phyloP scores from a whole-genome alignment of 2,797 vertebrate genomes.

The Dendrocincla tyrannina region DNA sequence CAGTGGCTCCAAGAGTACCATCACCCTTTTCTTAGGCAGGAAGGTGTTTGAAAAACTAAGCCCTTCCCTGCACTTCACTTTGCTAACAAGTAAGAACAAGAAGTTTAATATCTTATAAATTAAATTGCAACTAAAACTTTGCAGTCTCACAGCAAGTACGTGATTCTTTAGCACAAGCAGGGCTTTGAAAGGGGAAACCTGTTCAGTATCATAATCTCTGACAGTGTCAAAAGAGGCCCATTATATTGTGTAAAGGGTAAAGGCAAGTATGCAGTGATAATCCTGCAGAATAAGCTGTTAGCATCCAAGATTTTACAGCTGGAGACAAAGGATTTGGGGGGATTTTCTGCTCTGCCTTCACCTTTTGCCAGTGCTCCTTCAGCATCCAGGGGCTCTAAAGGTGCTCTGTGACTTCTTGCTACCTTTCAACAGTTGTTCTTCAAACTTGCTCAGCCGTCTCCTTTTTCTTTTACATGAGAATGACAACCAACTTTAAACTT shows the following conservation, averaged over 20 bases:
- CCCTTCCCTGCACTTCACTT: background rate
- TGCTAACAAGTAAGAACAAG: background rate
- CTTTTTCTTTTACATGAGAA: background rate
- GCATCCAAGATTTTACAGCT: background rate
- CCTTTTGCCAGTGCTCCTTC: background rate
- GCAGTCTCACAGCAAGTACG: background rate
- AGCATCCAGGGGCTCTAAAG: background rate
- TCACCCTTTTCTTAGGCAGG: background rate
- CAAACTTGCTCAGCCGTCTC: background rate
- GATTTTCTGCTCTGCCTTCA: background rate
- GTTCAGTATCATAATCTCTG: background rate
- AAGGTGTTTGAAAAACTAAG: background rate
- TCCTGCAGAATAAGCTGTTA: background rate
- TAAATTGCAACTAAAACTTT: background rate
- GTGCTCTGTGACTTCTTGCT: background rate
- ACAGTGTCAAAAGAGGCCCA: background rate
- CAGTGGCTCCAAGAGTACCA: background rate
- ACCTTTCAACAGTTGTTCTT: background rate
- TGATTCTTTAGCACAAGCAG: background rate
- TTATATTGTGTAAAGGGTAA: background rate
- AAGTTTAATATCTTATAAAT: background rate
- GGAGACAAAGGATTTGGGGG: background rate
- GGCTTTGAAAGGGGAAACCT: background rate
- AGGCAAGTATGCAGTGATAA: background rate
- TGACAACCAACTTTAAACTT: background rate